These are phyloP conservation scores for Mionectes macconnelli DNA, from an alignment of 2,113 vertebrate species.

Conservation along the genomic window DNA sequence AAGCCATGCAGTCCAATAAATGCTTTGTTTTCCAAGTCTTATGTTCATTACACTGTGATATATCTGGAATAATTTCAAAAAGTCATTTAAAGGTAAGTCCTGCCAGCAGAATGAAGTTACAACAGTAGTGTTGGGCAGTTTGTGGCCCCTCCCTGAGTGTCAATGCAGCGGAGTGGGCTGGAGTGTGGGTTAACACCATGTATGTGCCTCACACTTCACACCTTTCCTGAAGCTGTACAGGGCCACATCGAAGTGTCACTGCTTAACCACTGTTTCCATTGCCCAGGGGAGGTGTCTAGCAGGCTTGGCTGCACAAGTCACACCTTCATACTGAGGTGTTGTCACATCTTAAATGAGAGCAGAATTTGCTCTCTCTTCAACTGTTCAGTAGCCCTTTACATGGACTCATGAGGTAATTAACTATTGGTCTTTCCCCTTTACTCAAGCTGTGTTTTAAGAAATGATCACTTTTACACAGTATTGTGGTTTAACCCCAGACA, in stretches of 20 bases:
- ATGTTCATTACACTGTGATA: not conserved
- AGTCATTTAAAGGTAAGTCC: not conserved
- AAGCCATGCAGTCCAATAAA: not conserved
- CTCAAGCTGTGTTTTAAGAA: not conserved
- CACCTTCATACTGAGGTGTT: not conserved
- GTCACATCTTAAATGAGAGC: not conserved
- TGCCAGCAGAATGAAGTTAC: not conserved
- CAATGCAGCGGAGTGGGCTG: fast-evolving
- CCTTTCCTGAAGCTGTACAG: not conserved
- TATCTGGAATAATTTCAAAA: not conserved
- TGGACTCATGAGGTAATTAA: not conserved
- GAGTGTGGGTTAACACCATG: fast-evolving
- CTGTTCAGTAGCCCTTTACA: not conserved
- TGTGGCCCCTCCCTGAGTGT: fast-evolving
- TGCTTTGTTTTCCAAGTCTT: not conserved
- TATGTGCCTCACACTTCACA: not conserved
- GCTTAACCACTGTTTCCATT: not conserved
- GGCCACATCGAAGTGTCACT: not conserved
- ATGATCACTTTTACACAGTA: not conserved
- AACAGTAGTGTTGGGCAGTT: not conserved
- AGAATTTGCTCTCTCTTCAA: not conserved
- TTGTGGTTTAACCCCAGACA: not conserved
- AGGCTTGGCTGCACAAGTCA: not conserved
- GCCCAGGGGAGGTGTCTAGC: not conserved
- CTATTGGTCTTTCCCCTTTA: not conserved